Evolutionary conservation across 2,888 invertebrate genomes (phyloP).

Genomic region (Strigamia maritima): DNA sequence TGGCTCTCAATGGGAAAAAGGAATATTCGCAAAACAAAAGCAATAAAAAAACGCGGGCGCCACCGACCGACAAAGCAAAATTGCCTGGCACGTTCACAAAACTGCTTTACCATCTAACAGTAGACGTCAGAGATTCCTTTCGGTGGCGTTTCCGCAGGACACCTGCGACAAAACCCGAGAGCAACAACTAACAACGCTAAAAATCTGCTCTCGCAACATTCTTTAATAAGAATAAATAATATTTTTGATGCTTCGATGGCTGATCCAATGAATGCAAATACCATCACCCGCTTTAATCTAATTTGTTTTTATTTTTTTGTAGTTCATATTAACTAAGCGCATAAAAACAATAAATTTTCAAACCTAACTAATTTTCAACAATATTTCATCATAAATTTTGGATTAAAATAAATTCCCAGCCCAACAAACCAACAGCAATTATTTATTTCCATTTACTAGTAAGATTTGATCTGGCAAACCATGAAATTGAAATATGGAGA

Average conservation of each 20-base stretch:
- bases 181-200: background rate
- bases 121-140: conserved; percentile 30
- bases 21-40: conserved; percentile 32
- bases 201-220: background rate
- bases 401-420: background rate
- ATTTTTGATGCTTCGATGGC: background rate
- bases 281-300: too few species aligned
- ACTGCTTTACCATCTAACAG: conserved; percentile 18
- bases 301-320: too few species aligned
- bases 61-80: conserved; percentile 28
- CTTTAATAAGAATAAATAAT: background rate
- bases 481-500: background rate
- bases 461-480: background rate
- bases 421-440: background rate
- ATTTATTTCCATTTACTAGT: background rate
- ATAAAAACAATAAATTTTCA: background rate
- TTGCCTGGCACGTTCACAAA: conserved; percentile 24
- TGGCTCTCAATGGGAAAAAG: conserved; percentile 31
- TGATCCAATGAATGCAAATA: too few species aligned
- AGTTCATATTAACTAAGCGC: too few species aligned
- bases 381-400: background rate
- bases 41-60: conserved; percentile 34
- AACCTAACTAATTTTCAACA: background rate
- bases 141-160: background rate
- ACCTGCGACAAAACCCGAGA: conserved; percentile 23